Evolutionary conservation across 2,113 vertebrate genomes (phyloP).

Genomic region (Cnemophilus loriae): DNA sequence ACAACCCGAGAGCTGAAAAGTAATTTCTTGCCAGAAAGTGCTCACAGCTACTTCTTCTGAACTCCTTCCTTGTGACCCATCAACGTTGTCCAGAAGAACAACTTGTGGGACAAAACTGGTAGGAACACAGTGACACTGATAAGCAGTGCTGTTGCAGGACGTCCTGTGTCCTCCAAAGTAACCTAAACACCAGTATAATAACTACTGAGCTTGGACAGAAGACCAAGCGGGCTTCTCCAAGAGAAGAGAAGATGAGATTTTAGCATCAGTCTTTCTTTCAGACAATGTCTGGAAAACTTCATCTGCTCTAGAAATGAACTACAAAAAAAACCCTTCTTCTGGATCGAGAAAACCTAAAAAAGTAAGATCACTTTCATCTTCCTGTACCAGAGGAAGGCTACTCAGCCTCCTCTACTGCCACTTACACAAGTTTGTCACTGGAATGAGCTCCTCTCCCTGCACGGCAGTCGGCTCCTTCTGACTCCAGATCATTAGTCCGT

Average conservation of each 20-base stretch:
- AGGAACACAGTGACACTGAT: background rate
- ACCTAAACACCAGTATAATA: background rate
- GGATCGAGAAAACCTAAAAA: background rate
- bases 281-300: background rate
- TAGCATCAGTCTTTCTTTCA: background rate
- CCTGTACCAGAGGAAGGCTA: background rate
- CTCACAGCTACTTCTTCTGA: background rate
- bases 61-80: background rate
- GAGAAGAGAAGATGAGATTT: background rate
- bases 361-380: background rate
- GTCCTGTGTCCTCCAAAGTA: background rate
- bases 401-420: background rate
- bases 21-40: background rate
- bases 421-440: background rate
- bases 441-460: background rate
- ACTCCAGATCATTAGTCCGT: background rate
- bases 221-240: background rate
- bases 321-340: background rate
- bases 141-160: background rate
- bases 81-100: background rate
- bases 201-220: background rate
- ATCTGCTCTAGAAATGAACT: background rate
- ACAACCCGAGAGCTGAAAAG: background rate
- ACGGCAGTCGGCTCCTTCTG: background rate
- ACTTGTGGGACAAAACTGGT: background rate